These are phyloP conservation scores for Sinocyclocheilus anshuiensis DNA, from an alignment of 2,113 vertebrate species.

Conservation along the genomic window DNA sequence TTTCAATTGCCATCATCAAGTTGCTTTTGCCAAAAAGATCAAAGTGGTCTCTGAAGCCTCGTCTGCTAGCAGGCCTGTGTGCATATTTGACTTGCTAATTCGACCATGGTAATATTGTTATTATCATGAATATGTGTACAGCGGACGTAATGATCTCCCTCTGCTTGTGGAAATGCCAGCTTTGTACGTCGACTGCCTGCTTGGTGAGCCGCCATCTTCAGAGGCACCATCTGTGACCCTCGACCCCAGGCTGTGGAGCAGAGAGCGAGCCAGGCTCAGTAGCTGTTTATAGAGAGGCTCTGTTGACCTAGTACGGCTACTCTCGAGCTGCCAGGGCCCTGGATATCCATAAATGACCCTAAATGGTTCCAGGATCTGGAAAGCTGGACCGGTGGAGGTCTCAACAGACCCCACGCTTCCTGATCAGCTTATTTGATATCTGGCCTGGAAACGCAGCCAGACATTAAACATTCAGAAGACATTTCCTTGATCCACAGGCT, in stretches of 20 bases:
- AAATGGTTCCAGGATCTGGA: conserved; percentile 45
- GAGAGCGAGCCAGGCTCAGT: conserved; percentile 38
- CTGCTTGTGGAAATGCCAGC: conserved; percentile 50
- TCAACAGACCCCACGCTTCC: conserved; percentile 42
- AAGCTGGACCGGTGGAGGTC: conserved; percentile 36
- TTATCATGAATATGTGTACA: conserved; percentile 73
- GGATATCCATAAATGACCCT: conserved; percentile 53
- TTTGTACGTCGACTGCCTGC: conserved; percentile 31
- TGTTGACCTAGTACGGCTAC: conserved; percentile 49
- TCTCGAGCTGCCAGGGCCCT: conserved; percentile 52
- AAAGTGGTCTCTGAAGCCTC: conserved; percentile 83
- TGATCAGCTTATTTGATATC: conserved; percentile 51
- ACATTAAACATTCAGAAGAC: conserved; percentile 55
- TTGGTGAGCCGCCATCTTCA: conserved; percentile 50
- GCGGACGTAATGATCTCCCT: conserved; percentile 64
- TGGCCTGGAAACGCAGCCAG: conserved; percentile 25
- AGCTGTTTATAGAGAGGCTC: conserved; percentile 52
- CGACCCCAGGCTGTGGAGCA: conserved; percentile 48
- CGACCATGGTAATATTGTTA: conserved; percentile 59
- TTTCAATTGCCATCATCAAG: conserved; percentile 69
- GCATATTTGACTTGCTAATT: conserved; percentile 93
- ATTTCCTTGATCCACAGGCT: conserved; percentile 20
- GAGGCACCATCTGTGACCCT: conserved; percentile 58
- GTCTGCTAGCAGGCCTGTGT: conserved; percentile 81
- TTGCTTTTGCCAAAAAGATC: conserved; percentile 87